phyloP scores from a whole-genome alignment of 2,888 invertebrate genomes.

The Meghimatium bilineatum region DNA sequence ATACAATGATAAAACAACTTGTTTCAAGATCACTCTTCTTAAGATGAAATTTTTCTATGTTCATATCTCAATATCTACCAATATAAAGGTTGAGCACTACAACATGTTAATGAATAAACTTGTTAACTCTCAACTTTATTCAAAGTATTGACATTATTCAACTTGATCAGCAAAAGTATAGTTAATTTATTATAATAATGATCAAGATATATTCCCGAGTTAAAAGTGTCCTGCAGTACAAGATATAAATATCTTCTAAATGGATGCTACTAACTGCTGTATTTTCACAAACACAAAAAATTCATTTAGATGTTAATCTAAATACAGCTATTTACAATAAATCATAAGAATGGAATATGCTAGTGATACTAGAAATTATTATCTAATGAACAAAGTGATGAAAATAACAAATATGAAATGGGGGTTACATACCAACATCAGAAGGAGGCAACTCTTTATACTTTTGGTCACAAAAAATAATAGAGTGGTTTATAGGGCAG shows the following conservation, averaged over 20 bases:
- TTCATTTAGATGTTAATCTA: not conserved
- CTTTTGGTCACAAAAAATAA: no score
- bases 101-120: not conserved
- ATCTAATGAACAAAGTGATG: no score
- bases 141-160: not conserved
- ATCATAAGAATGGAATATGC: not conserved
- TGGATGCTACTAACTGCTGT: not conserved
- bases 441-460: no score
- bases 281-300: not conserved
- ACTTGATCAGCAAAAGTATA: not conserved
- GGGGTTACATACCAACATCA: no score
- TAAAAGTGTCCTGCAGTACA: not conserved
- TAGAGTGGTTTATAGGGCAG: no score
- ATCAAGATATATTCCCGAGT: not conserved
- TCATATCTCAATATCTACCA: constrained; percentile 14
- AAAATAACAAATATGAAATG: no score
- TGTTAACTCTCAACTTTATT: not conserved
- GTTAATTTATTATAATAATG: not conserved
- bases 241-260: not conserved
- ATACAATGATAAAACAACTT: not conserved
- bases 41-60: constrained; percentile 8
- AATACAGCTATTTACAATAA: not conserved
- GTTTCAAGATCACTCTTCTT: constrained; percentile 18
- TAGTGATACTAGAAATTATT: no score
- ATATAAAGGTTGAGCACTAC: not conserved